These are phyloP conservation scores for Lasioglossum calceatum DNA, from an alignment of 2,888 invertebrate genomes.

Conservation along the genomic window DNA sequence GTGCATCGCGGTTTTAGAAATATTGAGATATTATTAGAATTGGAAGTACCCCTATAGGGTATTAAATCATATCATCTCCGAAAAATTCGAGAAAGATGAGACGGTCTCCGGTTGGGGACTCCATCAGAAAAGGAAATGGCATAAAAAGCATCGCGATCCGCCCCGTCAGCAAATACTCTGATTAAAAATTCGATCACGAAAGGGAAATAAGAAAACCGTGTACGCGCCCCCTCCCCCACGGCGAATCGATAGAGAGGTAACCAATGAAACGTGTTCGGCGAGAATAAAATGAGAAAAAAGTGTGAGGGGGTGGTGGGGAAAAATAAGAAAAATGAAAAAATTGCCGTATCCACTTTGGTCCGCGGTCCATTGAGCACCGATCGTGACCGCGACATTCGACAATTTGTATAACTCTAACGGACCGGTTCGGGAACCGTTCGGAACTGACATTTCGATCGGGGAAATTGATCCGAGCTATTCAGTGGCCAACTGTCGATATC, in stretches of 20 bases:
- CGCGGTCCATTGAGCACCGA: not conserved
- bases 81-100: not conserved
- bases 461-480: constrained; percentile 16
- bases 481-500: not conserved
- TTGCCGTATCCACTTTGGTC: not conserved
- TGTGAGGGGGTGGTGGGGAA: not conserved
- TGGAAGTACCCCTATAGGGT: not conserved
- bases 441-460: constrained; percentile 11
- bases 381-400: constrained; percentile 12
- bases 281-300: not conserved
- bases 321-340: constrained; percentile 5
- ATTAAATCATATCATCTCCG: not conserved
- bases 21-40: not conserved
- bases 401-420: constrained; percentile 3
- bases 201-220: constrained; percentile 9
- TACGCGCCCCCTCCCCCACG: not conserved
- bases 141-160: not conserved
- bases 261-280: not conserved
- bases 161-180: not conserved
- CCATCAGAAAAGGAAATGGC: not conserved
- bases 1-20: not conserved
- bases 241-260: constrained; percentile 1
- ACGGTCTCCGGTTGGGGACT: not conserved
- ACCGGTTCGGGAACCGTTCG: not conserved
- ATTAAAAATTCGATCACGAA: constrained; percentile 5